Evolutionary conservation across 2,888 invertebrate genomes (phyloP), one percentile per base, ranked within the genome.

Genomic region (Sphinx pinastri): DNA sequence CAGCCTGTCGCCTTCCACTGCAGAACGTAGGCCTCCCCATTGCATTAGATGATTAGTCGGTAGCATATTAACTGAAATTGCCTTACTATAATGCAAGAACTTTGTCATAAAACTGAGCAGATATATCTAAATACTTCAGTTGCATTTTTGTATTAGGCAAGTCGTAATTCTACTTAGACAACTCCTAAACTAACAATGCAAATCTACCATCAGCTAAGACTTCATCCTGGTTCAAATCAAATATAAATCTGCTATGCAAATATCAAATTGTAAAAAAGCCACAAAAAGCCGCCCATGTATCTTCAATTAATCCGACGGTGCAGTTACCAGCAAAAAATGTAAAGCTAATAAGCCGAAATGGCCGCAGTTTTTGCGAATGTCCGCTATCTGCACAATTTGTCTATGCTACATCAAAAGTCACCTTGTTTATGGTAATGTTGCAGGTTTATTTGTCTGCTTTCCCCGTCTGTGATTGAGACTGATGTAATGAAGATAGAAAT

Each of bases 321-420:
- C 49, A 63, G 19, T 47, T 25, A 19, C 3, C 3, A 25, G 57
- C 63, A 63, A 63, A 60, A 60, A 60, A 47, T 60, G 16, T 45
- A 54, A 63, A 63, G 63, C 47, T 63, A 63, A 63, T 47, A 19
- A 63, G 63, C 63, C 63, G 63, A 63, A 63, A 49, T 49, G 25
- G 13, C 12, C 57, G 25, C 1, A 12, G 49, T 63, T 63, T 63
- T 63, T 63, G 63, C 63, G 16, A 63, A 47, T 49, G 63, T 63
- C 47, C 60, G 45, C 63, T 63, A 63, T 63, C 63, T 49, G 13
- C 16, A 47, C 63, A 49, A 49, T 63, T 63, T 49, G 63, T 63
- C 63, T 49, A 60, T 60, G 60, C 19, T 63, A 63, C 47, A 58
- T 38, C 58, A 38, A 57, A 10, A 0, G 16, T 63, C n/a, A 57